These are phyloP conservation scores for Mimumesa dahlbomi DNA, from an alignment of 2,888 invertebrate genomes.

Conservation along the genomic window DNA sequence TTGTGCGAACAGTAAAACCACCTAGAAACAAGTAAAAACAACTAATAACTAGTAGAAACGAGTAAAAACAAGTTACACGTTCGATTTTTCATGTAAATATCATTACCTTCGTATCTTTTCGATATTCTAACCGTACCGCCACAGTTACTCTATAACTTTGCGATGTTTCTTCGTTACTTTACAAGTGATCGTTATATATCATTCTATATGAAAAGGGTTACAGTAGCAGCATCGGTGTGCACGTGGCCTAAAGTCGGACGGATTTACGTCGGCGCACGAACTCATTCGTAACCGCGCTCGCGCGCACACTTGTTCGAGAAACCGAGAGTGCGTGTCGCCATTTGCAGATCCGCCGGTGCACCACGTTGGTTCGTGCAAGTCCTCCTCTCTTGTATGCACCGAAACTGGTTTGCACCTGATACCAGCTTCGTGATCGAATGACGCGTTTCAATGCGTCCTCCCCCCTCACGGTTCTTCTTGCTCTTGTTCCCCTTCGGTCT, in stretches of 20 bases:
- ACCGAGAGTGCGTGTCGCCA: conserved; percentile 66
- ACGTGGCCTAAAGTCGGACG: conserved; percentile 25
- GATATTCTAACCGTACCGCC: too few species aligned
- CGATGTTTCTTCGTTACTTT: too few species aligned
- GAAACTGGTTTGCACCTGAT: conserved; percentile 80
- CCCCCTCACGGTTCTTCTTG: conserved; percentile 33
- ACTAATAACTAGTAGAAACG: too few species aligned
- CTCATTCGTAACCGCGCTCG: conserved; percentile 31
- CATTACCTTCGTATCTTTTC: too few species aligned
- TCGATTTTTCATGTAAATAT: too few species aligned
- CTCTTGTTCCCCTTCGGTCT: conserved; percentile 24
- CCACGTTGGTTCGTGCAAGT: conserved; percentile 51
- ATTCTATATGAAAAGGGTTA: too few species aligned
- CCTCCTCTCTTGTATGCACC: conserved; percentile 60
- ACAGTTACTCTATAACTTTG: too few species aligned
- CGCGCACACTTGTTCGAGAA: conserved; percentile 15
- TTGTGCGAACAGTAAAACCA: too few species aligned
- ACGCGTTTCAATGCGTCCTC: conserved; percentile 77
- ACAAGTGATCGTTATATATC: too few species aligned
- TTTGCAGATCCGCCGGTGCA: conserved; percentile 68
- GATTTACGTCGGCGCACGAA: conserved; percentile 34
- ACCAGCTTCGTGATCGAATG: conserved; percentile 77
- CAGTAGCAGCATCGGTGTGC: too few species aligned
- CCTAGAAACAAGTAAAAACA: too few species aligned
- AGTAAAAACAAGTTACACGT: too few species aligned